Conservation (phyloP, 2,113 vertebrate genomes). For the Litocranius walleri region DNA sequence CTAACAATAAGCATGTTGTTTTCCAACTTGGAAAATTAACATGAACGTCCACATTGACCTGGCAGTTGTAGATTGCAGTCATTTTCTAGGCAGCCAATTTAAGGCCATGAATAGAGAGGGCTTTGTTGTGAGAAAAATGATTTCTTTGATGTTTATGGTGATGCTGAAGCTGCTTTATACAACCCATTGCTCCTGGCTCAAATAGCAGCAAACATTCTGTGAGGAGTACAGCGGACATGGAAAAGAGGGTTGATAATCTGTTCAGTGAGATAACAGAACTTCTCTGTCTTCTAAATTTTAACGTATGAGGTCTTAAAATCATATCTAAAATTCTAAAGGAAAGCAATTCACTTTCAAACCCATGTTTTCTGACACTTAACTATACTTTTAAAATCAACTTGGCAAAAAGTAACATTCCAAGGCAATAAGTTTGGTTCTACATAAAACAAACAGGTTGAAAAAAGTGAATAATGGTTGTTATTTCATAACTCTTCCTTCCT, state of each 20-base stretch:
- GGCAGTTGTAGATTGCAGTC: constrained; percentile 14
- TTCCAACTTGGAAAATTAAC: constrained; percentile 59
- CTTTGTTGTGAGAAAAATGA: constrained; percentile 63
- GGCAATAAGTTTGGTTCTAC: not conserved
- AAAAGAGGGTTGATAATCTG: not conserved
- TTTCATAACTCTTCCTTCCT: not conserved
- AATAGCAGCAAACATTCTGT: not conserved
- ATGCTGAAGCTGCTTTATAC: constrained; percentile 42
- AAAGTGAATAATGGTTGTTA: not conserved
- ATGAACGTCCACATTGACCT: constrained; percentile 37
- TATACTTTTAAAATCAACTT: not conserved
- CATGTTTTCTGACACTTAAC: not conserved
- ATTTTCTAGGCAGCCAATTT: constrained; percentile 47
- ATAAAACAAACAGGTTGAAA: constrained; percentile 16
- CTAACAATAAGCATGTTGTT: constrained; percentile 59
- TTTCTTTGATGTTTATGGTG: constrained; percentile 26
- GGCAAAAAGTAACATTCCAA: not conserved
- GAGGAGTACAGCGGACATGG: not conserved
- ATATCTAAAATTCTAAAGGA: constrained; percentile 11
- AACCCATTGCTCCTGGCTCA: constrained; percentile 35
- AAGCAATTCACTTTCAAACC: not conserved
- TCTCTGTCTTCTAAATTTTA: constrained; percentile 18
- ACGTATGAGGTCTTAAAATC: not conserved
- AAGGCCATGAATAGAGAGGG: constrained; percentile 47
- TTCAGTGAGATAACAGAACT: not conserved